Percentiles rank a stretch among this genome's conserved stretches.
Evolutionary conservation across 1,140 invertebrate genomes (phyloP).

Genomic region (Drosophila malerkotliana): DNA sequence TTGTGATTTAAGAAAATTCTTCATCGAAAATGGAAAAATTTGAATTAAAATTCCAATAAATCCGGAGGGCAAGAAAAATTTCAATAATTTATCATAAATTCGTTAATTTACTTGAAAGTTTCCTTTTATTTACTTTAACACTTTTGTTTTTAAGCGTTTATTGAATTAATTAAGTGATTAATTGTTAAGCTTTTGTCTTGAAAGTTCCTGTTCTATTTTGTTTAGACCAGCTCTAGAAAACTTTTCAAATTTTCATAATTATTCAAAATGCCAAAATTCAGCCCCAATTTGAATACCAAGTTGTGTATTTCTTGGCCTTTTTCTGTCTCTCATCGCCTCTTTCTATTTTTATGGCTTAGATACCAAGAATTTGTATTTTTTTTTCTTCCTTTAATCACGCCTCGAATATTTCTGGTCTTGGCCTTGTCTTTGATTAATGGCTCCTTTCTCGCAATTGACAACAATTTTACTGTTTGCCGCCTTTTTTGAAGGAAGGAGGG

Average conservation of each 20-base stretch:
- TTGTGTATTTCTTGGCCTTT: conserved; percentile 1
- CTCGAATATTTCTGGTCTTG: conserved; percentile 17
- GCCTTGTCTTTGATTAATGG: conserved; percentile 66
- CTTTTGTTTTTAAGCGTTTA: conserved; percentile 32
- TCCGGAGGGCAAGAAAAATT: too few species aligned
- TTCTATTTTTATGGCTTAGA: conserved; percentile 13
- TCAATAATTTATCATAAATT: not conserved
- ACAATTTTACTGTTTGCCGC: conserved; percentile 32
- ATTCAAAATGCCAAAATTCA: conserved; percentile 67
- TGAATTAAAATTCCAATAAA: conserved; percentile 10
- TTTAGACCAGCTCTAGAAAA: conserved; percentile 24
- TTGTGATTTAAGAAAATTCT: not conserved
- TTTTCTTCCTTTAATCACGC: conserved; percentile 33
- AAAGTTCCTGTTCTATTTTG: too few species aligned
- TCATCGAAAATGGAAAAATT: conserved; percentile 16
- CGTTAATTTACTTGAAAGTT: not conserved
- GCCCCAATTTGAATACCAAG: conserved; percentile 54
- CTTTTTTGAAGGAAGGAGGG: not conserved
- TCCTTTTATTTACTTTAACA: conserved; percentile 34
- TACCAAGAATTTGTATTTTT: conserved; percentile 7
- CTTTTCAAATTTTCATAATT: conserved; percentile 76
- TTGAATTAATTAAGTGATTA: conserved; percentile 50
- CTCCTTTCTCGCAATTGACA: conserved; percentile 46
- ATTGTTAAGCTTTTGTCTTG: conserved; percentile 12
- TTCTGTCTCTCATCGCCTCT: not conserved